Percentiles rank a stretch among this genome's conserved stretches.
These are phyloP conservation scores for Tigriopus japonicus DNA, from an alignment of 1,140 invertebrate species.

Conservation along the genomic window DNA sequence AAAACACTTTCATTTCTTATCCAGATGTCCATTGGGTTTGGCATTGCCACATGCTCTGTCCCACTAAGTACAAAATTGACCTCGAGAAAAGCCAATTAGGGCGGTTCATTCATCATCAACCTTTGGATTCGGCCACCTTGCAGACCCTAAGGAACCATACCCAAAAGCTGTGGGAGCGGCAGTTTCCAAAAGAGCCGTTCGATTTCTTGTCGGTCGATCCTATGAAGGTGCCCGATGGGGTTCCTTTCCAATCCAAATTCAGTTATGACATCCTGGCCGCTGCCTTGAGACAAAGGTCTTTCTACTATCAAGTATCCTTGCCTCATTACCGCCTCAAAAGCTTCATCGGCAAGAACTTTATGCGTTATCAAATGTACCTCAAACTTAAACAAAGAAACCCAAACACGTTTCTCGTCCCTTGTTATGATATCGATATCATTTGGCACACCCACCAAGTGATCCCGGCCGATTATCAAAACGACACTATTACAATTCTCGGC, in stretches of 20 bases:
- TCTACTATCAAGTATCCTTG: constrained; percentile 20
- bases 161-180: constrained; percentile 16
- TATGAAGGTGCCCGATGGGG: constrained; percentile 11
- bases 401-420: constrained; percentile 18
- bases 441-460: constrained; percentile 20
- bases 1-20: background rate
- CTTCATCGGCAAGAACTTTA: constrained; percentile 17
- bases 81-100: background rate
- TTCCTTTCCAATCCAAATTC: constrained; percentile 13
- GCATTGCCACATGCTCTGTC: constrained; percentile 17
- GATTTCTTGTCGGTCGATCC: constrained; percentile 12
- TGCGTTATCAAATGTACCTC: constrained; percentile 19
- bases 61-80: constrained; percentile 14
- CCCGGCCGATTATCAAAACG: constrained; percentile 18
- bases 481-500: constrained; percentile 17
- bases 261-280: constrained; percentile 17
- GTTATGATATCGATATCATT: constrained; percentile 20
- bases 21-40: constrained; percentile 17
- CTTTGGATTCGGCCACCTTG: background rate
- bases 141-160: constrained; percentile 5
- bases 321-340: constrained; percentile 17
- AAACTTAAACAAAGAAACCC: constrained; percentile 17
- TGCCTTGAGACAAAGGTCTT: constrained; percentile 18
- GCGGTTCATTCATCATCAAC: constrained; percentile 6
- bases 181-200: constrained; percentile 18